Conservation (phyloP, 2,888 invertebrate species). For the Adelognathus sp. region DNA sequence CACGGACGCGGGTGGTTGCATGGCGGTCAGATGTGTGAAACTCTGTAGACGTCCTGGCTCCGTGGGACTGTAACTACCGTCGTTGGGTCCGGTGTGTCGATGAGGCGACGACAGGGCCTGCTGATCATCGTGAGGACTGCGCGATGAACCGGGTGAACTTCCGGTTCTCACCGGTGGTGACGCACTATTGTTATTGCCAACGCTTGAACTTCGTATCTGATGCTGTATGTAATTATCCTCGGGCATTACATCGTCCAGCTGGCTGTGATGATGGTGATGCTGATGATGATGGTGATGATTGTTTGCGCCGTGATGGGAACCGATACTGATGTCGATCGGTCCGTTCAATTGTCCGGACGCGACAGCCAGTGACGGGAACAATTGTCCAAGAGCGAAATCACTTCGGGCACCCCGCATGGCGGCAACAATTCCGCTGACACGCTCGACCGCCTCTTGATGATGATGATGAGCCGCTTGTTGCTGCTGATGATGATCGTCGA, state of each 20-base stretch:
- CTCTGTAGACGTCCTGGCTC: slow-evolving; percentile 73
- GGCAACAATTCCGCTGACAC: slow-evolving; percentile 70
- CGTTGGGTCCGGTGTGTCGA: slow-evolving; percentile 63
- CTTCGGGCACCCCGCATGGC: slow-evolving; percentile 70
- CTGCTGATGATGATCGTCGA: slow-evolving; percentile 53
- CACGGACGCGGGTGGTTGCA: slow-evolving; percentile 75
- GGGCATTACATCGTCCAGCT: slow-evolving; percentile 72
- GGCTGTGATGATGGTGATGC: slow-evolving; percentile 66
- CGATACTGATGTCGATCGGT: slow-evolving; percentile 33
- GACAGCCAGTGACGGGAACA: slow-evolving; percentile 66
- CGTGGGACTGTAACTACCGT: slow-evolving; percentile 73
- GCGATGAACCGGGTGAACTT: slow-evolving; percentile 76
- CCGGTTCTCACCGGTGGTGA: slow-evolving; percentile 73
- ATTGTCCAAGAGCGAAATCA: slow-evolving; percentile 69
- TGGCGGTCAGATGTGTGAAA: slow-evolving; percentile 78
- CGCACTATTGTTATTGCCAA: slow-evolving; percentile 60
- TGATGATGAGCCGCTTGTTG: slow-evolving; percentile 58
- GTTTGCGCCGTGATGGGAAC: no score
- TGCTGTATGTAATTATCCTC: slow-evolving; percentile 75
- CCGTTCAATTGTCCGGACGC: slow-evolving; percentile 33
- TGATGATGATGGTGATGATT: no score
- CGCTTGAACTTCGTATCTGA: slow-evolving; percentile 67
- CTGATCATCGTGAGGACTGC: slow-evolving; percentile 76
- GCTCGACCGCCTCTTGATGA: slow-evolving; percentile 66
- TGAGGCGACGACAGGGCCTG: slow-evolving; percentile 68